Conservation (phyloP, 1,140 invertebrate genomes). For the Steinernema feltiae region DNA sequence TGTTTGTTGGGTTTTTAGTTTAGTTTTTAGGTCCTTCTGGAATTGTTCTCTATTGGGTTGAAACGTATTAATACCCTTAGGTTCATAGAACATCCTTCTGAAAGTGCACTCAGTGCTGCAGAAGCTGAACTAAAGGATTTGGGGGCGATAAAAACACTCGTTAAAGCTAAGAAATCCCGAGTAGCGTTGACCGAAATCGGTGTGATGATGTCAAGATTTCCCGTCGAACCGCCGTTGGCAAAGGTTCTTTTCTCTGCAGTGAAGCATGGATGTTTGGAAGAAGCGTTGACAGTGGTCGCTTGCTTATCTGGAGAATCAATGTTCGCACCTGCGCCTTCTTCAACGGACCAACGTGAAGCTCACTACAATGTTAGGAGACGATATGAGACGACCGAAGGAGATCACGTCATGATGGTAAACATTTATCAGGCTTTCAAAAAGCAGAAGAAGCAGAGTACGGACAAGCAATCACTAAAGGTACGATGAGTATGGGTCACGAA, state of each 20-base stretch:
- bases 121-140: slow-evolving; percentile 35
- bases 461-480: slow-evolving; percentile 64
- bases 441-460: slow-evolving; percentile 63
- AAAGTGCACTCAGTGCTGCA: slow-evolving; percentile 38
- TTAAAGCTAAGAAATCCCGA: not conserved
- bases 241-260: slow-evolving; percentile 61
- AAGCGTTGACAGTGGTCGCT: slow-evolving; percentile 70
- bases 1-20: slow-evolving; percentile 16
- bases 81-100: slow-evolving; percentile 61
- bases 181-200: slow-evolving; percentile 71
- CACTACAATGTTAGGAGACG: slow-evolving; percentile 61
- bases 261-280: slow-evolving; percentile 65
- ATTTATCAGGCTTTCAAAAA: slow-evolving; percentile 70
- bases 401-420: slow-evolving; percentile 85
- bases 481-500: not conserved
- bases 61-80: slow-evolving; percentile 59
- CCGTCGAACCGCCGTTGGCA: slow-evolving; percentile 80
- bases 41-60: slow-evolving; percentile 61
- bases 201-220: slow-evolving; percentile 79
- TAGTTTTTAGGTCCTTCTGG: slow-evolving; percentile 58
- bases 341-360: not conserved
- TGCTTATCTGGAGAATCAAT: slow-evolving; percentile 68
- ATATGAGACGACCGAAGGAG: slow-evolving; percentile 78
- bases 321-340: slow-evolving; percentile 59
- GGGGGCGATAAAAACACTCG: slow-evolving; percentile 12